Base-by-base conservation (phyloP, 35 echinoderm and acorn worm genomes). In the Holothuria glaberrima region DNA sequence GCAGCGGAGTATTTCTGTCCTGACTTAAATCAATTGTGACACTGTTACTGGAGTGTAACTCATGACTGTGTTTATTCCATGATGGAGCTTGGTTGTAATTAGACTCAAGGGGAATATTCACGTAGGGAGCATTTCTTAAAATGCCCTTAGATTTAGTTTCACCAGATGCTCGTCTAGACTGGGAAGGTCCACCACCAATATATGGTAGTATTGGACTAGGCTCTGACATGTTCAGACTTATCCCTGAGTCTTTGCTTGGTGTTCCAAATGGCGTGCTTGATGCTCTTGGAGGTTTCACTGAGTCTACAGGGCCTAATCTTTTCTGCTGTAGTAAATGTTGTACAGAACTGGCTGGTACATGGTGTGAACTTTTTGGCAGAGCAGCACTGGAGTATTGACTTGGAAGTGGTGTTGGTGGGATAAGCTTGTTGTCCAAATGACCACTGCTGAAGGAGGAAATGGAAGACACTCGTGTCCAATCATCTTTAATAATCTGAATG, bases 401-500 rank as follows among this genome's bases (percentile, higher is more conserved):
- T 21, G 79, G 41, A 12, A 92, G 60, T 4, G 90, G 90, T 9
- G 41, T 75, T 36, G 88, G 91, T 2, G 88, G 93, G 29, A 88
- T 84, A n/a, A 94, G 64, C 48, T 91, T 90, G 20, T 56, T 87
- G 38, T 92, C 71, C 20, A 92, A 63, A 33, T 76, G 59, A 26
- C 70, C 70, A 28, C 71, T 86, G 70, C 59, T 87, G 72, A 94
- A 86, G 35, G 92, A 62, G 22, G 92, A 91, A 32, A 92, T 41
- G 0, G 96, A 72, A 36, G 94, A 90, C 25, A 94, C 83, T 32
- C 97, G 56, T 18, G 97, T 95, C 97, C 97, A 99, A 77, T 99
- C 97, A 89, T 99, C 97, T 88, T 99, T 99, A 21, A 93, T 95
- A 17, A 99, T 88, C 79, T 99, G 97, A 57, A 99, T 93, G 6